Base-by-base conservation (phyloP, 35 echinoderm and acorn worm species). In the Nesometra sesokonis region DNA sequence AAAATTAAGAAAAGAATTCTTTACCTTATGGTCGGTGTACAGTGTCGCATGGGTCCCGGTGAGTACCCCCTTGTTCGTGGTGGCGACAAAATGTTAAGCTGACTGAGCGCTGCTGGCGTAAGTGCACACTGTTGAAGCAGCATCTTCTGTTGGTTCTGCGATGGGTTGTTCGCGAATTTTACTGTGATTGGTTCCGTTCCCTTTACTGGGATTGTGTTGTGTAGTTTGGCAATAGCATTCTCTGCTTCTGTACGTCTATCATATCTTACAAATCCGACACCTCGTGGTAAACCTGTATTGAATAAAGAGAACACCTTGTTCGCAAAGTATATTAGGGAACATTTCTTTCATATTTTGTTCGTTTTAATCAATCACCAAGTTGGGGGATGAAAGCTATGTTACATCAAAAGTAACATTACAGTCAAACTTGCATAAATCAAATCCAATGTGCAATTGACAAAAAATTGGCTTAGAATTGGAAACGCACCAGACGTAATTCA, bases 81-180 rank as follows among this genome's bases (percentile, higher is more conserved):
- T 67, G 52, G 52, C 52, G 52, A 67, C 21, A 67, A 27, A 67
- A 67, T 67, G 23, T 67, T 67, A 19, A 67, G 52, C 21, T 67
- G 52, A 27, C 52, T 67, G 52, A 67, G 52, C 0, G 52, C 52
- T 1, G 52, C 52, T 2, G 52, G 52, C 23, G 52, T 67, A 27
- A 67, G 52, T 19, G 52, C 52, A 67, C 52, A 67, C 52, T 67
- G 52, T 85, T 99, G 96, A 76, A 94, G 96, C 35, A 99, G 85
- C n/a, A 88, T 90, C 80, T 99, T 99, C 52, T 93, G 92, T 80
- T 93, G 88, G 85, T 99, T 90, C 83, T 99, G 96, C 46, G 92
- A 91, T 35, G 96, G 96, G 82, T 99, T 99, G 90, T 93, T 99
- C 46, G 96, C 96, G 84, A 99, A 99, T 84, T 99, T 99, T 17